Base-by-base conservation (phyloP, 2,888 invertebrate genomes). In the Heteromurus nitidus region DNA sequence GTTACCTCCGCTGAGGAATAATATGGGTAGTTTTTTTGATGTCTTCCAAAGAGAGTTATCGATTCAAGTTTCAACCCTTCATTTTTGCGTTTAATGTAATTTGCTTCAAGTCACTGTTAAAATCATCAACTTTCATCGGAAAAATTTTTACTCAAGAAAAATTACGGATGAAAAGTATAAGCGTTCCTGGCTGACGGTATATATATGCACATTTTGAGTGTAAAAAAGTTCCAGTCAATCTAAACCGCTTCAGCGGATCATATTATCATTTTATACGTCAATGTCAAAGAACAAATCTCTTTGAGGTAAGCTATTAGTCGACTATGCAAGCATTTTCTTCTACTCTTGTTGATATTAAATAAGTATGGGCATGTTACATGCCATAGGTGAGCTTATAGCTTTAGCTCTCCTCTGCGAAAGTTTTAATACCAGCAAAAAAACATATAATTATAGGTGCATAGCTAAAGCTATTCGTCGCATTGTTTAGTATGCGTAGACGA, bases 121-220 rank as follows among this genome's bases (percentile, higher is more conserved):
- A 79, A 79, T 70, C 42, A 79, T 79, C 79, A 70, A 70, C 68
- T 50, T 79, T 79, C n/a, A 70, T 79, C 79, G 62, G 36, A 55
- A 30, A n/a, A n/a, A 72, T 28, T 18, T 55, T 44, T 60, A 18
- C 44, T 67, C 28, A 50, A 26, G 58, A 60, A 24, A 55, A 55
- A 70, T 53, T 70, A 58, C 16, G 55, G n/a, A n/a, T n/a, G 50
- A 18, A 20, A 42, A 3, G n/a, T 28, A 60, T 28, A 18, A 18
- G 18, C 9, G 47, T 28, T 47, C n/a, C 7, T 64, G 42, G 36
- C 18, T 13, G 3, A 2, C 42, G 47, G n/a, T 50, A 68, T 18
- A 30, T 28, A 30, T 44, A 60, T 11, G 3, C 44, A 13, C 20
- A 42, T 70, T 5, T 47, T 16, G 26, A 36, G 47, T 55, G 24